A percentile compares a stretch with the other conserved stretches of the same genome.
These are phyloP conservation scores for Tetanocera ferruginea DNA, from an alignment of 2,888 invertebrate species.

Conservation along the genomic window DNA sequence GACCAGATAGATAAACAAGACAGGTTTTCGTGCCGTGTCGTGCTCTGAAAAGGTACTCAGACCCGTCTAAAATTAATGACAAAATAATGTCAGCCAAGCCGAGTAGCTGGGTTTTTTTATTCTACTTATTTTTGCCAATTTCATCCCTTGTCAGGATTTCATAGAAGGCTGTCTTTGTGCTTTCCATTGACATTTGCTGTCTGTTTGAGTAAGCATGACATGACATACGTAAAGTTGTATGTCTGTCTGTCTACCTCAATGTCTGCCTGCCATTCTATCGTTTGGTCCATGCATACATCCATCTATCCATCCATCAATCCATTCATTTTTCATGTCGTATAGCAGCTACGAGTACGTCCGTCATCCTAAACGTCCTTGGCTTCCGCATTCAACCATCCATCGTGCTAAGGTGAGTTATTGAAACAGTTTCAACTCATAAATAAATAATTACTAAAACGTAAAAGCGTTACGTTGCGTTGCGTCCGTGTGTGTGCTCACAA, in stretches of 20 bases:
- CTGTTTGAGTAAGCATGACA: conserved; percentile 62
- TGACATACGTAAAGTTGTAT: conserved; percentile 58
- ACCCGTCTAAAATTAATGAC: conserved; percentile 65
- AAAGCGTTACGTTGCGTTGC: conserved; percentile 43
- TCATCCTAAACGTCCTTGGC: conserved; percentile 9
- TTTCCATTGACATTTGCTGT: conserved; percentile 64
- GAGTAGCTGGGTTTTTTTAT: conserved; percentile 53
- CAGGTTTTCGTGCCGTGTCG: too few species aligned
- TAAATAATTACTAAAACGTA: conserved; percentile 67
- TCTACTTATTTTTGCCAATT: conserved; percentile 13
- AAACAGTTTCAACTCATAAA: conserved; percentile 68
- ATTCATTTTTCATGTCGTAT: not conserved
- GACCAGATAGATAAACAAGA: too few species aligned
- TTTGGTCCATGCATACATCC: not conserved
- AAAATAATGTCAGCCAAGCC: conserved; percentile 66
- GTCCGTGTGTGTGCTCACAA: not conserved
- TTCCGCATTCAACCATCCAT: conserved; percentile 4
- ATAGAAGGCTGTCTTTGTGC: conserved; percentile 45
- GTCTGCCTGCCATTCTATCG: not conserved
- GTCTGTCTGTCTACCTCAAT: not conserved
- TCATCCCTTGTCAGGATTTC: conserved; percentile 62
- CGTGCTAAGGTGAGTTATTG: conserved; percentile 62
- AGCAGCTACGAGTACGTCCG: not conserved
- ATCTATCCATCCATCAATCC: not conserved
- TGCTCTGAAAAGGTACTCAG: conserved; percentile 9